Evolutionary conservation across 2,888 invertebrate species (phyloP), one percentile per base, ranked within the genome.

Genomic region (Argyresthia goedartella): DNA sequence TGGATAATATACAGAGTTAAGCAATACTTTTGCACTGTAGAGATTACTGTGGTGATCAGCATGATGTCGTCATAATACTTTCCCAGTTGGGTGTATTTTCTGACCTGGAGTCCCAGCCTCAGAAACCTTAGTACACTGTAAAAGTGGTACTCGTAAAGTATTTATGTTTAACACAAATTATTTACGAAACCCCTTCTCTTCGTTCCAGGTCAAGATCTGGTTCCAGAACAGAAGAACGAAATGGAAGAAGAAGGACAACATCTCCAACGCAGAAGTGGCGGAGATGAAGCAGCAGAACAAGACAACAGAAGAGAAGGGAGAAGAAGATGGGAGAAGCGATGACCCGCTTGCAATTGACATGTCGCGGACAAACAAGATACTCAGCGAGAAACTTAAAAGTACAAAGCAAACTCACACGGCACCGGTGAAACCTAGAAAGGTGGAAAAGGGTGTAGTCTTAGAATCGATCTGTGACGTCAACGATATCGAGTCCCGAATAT

Each of bases 231-330:
- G 95, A 62, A 77, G 87, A 74, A 87, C 87, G 53, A 87, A 87
- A 64, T 87, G 97, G 76, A 97, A 97, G 86, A 97, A 97, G 76
- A 96, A 96, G 74, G 97, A 97, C 81, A 96, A 96, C 82, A 92
- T 96, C 52, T 91, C 93, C 55, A 95, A 94, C 72, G 93, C 95
- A 14, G 96, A 96, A 75, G 94, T 94, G 1, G 94, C 95, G 0
- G 96, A 95, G 68, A 90, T 94, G 70, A 94, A 94, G 68, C 91
- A 86, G 50, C 85, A 84, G 59, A 82, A 73, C 65, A 84, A 82
- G 52, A 76, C 81, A 3, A 41, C 46, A 9, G 57, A 54, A 10
- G 1, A 57, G 33, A 11, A 50, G 55, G 50, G 82, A 77, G 55
- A 75, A 73, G 54, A 80, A 74, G 64, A 73, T 64, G 52, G 69